phyloP scores from a whole-genome alignment of 53 echinoderm and acorn worm species.

The Crossaster papposus region DNA sequence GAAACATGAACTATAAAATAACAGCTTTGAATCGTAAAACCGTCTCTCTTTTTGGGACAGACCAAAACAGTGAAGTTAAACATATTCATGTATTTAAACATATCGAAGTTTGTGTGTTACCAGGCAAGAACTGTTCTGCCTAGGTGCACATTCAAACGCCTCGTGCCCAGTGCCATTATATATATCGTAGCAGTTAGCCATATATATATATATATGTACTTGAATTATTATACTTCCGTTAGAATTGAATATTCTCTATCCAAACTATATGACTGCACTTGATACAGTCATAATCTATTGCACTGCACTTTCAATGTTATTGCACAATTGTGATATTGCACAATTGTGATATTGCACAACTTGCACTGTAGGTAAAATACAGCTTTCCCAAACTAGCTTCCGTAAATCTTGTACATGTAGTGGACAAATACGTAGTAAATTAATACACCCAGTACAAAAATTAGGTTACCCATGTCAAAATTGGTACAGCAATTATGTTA shows the following conservation, averaged over 20 bases:
- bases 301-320: no score
- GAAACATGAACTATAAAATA: not conserved
- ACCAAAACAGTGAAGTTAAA: not conserved
- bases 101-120: constrained; percentile 49
- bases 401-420: not conserved
- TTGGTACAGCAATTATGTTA: not conserved
- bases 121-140: not conserved
- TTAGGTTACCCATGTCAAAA: not conserved
- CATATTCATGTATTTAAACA: not conserved
- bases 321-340: no score
- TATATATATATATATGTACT: not conserved
- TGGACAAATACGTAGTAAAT: not conserved
- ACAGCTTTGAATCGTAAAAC: not conserved
- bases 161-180: constrained; percentile 48
- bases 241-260: not conserved
- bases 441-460: not conserved
- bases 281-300: no score
- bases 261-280: no score
- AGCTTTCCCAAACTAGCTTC: not conserved
- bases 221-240: not conserved
- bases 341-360: no score
- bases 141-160: constrained; percentile 45
- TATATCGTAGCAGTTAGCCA: constrained; percentile 29
- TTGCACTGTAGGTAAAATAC: no score
- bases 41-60: not conserved